Conservation (phyloP, 2,113 vertebrate species). For the Panthera tigris region DNA sequence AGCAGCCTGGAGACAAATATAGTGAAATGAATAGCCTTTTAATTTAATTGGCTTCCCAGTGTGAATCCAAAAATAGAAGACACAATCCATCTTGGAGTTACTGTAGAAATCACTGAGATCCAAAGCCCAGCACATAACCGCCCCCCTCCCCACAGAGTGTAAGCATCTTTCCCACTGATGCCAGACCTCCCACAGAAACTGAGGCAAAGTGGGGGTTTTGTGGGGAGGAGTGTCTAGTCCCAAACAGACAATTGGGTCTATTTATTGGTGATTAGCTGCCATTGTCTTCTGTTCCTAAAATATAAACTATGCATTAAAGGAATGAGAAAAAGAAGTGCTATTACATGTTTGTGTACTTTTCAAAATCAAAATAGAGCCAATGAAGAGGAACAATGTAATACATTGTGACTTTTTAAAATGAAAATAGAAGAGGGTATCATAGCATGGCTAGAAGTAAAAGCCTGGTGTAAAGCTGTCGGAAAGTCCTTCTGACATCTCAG, state of each 20-base stretch:
- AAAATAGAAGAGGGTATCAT: constrained; percentile 45
- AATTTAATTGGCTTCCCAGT: constrained; percentile 86
- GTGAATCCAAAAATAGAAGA: constrained; percentile 79
- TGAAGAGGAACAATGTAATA: background rate
- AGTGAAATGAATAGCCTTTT: constrained; percentile 85
- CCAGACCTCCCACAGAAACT: constrained; percentile 71
- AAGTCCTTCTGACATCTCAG: constrained; percentile 44
- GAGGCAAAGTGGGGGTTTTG: background rate
- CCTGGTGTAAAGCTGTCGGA: background rate
- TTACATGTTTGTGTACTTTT: constrained; percentile 44
- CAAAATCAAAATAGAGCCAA: constrained; percentile 49
- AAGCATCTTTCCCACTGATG: constrained; percentile 34
- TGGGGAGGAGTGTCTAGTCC: constrained; percentile 50
- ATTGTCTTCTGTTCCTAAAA: constrained; percentile 44
- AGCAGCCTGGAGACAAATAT: constrained; percentile 80
- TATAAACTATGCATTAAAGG: background rate
- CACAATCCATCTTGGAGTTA: constrained; percentile 75
- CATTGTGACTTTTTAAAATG: constrained; percentile 42
- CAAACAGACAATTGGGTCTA: constrained; percentile 51
- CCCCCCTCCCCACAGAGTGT: background rate
- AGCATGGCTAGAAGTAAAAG: constrained; percentile 47
- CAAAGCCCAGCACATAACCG: constrained; percentile 60
- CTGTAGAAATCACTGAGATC: constrained; percentile 79
- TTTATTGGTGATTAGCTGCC: constrained; percentile 72
- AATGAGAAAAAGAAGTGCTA: background rate